These are phyloP conservation scores for Belgica antarctica DNA, from an alignment of 2,888 invertebrate genomes.

Conservation along the genomic window DNA sequence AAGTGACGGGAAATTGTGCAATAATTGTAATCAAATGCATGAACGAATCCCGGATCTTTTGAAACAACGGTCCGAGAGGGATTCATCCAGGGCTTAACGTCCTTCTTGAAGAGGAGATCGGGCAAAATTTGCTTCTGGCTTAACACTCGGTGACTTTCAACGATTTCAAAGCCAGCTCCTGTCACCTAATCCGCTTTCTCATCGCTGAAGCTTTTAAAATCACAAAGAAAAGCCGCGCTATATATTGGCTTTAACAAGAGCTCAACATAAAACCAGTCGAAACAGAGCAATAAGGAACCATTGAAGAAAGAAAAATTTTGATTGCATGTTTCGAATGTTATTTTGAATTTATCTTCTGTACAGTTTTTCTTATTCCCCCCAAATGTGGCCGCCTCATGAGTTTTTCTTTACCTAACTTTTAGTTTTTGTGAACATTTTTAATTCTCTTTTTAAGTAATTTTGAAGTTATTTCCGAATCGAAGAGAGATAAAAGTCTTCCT, in stretches of 20 bases:
- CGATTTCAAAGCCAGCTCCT: no score
- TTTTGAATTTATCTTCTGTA: conserved; percentile 41
- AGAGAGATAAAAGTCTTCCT: not conserved
- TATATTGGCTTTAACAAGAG: no score
- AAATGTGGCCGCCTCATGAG: conserved; percentile 44
- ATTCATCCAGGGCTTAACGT: no score
- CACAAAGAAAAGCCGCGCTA: no score
- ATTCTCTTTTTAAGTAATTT: not conserved
- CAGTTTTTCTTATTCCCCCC: conserved; percentile 10
- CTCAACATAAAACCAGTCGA: conserved; percentile 4
- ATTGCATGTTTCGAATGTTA: conserved; percentile 44
- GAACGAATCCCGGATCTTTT: no score
- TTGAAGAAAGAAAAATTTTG: not conserved
- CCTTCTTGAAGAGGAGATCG: no score
- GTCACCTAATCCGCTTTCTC: not conserved
- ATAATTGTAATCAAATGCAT: no score
- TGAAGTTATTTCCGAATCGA: not conserved
- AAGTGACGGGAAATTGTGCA: no score
- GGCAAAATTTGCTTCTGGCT: no score
- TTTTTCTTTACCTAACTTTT: conserved; percentile 17
- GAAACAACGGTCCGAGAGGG: no score
- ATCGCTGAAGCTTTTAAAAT: no score
- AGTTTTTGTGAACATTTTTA: conserved; percentile 11
- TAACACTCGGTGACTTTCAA: no score
- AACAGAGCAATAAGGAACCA: not conserved